Conservation (phyloP, 2,113 vertebrate genomes). For the Bolborhynchus lineola region DNA sequence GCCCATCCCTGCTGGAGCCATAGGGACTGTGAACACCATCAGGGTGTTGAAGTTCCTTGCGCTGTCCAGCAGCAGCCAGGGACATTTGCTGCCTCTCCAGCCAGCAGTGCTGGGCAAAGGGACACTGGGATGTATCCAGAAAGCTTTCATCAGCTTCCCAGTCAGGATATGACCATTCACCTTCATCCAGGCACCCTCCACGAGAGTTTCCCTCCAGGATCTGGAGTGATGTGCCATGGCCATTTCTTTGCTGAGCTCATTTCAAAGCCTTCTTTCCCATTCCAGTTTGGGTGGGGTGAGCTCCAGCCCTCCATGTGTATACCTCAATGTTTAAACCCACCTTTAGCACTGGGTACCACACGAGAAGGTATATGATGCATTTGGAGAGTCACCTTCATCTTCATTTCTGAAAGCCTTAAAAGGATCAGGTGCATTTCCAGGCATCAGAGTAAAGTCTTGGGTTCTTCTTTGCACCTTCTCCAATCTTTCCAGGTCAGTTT, state of each 20-base stretch:
- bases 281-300: neutral
- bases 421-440: neutral
- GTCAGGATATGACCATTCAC: neutral
- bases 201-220: neutral
- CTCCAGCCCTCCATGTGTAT: neutral
- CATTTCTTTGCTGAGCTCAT: neutral
- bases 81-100: neutral
- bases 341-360: neutral
- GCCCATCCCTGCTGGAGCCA: neutral
- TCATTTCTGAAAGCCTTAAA: rapidly evolving
- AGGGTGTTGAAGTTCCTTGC: rapidly evolving
- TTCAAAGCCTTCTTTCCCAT: neutral
- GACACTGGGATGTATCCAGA: neutral
- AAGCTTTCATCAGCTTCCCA: neutral
- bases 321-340: neutral
- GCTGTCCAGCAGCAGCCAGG: rapidly evolving
- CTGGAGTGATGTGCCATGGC: neutral
- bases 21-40: neutral
- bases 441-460: neutral
- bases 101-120: neutral
- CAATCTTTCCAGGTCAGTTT: neutral
- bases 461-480: neutral
- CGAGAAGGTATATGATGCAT: rapidly evolving
- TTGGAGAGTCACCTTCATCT: neutral
- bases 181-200: neutral